Conservation (phyloP, 2,888 invertebrate genomes). For the Agrotis clavis region DNA sequence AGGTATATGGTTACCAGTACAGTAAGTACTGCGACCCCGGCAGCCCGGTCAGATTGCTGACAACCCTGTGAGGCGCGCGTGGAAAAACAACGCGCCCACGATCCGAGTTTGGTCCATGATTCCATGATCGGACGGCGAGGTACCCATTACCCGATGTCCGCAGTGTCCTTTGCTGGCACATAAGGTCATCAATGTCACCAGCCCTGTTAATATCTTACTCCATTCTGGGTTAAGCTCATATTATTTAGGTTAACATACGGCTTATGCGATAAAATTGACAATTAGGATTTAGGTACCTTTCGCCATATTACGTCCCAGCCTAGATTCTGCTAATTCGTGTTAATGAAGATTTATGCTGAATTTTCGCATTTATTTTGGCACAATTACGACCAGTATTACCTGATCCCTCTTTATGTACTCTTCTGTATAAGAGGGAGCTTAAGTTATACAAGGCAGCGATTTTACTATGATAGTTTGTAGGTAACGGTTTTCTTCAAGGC, state of each 20-base stretch:
- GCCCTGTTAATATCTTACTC: not conserved
- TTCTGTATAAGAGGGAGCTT: no score
- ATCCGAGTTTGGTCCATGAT: no score
- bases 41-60: no score
- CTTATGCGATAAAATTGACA: not conserved
- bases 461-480: not conserved
- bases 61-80: no score
- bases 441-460: not conserved
- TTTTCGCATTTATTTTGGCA: slow-evolving; percentile 1
- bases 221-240: not conserved
- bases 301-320: slow-evolving; percentile 1
- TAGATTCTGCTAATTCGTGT: not conserved
- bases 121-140: no score
- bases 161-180: no score
- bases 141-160: no score
- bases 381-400: not conserved
- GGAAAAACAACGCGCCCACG: no score
- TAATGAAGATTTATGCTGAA: slow-evolving; percentile 7
- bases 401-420: no score
- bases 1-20: no score
- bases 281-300: slow-evolving; percentile 1
- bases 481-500: not conserved
- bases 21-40: no score
- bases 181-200: no score
- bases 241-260: not conserved